phyloP scores from a whole-genome alignment of 1,140 invertebrate genomes.

The Conus betulinus region DNA sequence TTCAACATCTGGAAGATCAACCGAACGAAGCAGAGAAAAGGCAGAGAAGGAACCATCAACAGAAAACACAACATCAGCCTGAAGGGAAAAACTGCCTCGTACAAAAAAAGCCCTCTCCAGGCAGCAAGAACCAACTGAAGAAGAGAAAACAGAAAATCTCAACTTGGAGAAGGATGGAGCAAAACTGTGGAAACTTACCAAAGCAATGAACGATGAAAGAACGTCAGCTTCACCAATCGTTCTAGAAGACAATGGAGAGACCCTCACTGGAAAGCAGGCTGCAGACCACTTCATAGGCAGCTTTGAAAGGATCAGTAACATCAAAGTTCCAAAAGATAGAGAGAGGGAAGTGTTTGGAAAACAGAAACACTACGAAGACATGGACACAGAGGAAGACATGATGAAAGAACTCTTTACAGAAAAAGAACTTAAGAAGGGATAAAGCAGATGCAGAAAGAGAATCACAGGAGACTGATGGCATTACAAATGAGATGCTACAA shows the following conservation, averaged over 20 bases:
- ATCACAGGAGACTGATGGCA: conserved; percentile 26
- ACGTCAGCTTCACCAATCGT: not conserved
- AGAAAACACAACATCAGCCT: not conserved
- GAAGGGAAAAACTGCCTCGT: not conserved
- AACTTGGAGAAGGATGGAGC: not conserved
- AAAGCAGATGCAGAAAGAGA: too few species aligned
- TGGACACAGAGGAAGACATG: not conserved
- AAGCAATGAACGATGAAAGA: not conserved
- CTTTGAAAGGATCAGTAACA: too few species aligned
- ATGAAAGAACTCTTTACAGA: not conserved
- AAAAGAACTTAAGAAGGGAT: not conserved
- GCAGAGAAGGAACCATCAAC: not conserved
- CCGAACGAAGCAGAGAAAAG: not conserved
- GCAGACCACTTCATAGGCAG: not conserved
- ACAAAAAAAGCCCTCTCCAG: not conserved
- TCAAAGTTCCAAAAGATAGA: not conserved
- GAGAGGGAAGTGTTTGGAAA: not conserved
- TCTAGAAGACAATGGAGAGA: not conserved
- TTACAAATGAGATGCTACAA: conserved; percentile 38
- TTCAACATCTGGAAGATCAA: too few species aligned
- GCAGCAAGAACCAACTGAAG: not conserved
- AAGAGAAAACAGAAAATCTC: not conserved
- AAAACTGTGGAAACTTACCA: not conserved
- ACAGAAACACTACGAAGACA: not conserved
- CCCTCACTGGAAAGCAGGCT: not conserved